Conservation (phyloP, 2,888 invertebrate species). For the Ectropis crepuscularia region DNA sequence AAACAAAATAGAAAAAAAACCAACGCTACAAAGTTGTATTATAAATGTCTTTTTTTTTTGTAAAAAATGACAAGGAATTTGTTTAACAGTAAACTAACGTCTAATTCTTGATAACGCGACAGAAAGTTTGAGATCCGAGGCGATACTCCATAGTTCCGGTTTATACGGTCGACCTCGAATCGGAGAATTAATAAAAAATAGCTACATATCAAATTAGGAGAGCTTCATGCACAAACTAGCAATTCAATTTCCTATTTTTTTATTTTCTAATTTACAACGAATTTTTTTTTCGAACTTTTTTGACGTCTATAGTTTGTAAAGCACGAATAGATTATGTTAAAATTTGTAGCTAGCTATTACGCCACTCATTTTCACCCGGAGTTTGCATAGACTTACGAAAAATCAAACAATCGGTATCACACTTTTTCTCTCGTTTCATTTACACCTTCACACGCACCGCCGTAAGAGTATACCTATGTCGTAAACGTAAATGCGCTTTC, state of each 20-base stretch:
- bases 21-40: no score
- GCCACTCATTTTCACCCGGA: constrained; percentile 58
- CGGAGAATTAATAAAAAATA: constrained; percentile 68
- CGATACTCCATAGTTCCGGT: constrained; percentile 66
- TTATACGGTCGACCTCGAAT: constrained; percentile 66
- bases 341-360: constrained; percentile 37
- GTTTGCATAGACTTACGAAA: constrained; percentile 64
- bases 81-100: constrained; percentile 31
- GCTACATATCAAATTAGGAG: constrained; percentile 74
- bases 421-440: constrained; percentile 83
- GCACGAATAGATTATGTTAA: constrained; percentile 2
- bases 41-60: background rate
- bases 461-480: constrained; percentile 67
- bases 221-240: constrained; percentile 66
- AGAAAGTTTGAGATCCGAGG: constrained; percentile 63
- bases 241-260: constrained; percentile 49
- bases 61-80: constrained; percentile 11
- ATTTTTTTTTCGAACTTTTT: constrained; percentile 2
- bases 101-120: constrained; percentile 43
- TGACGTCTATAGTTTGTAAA: constrained; percentile 10
- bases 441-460: constrained; percentile 67
- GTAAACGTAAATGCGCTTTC: constrained; percentile 80
- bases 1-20: no score
- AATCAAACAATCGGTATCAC: constrained; percentile 71
- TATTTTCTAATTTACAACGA: constrained; percentile 30